These are phyloP conservation scores for Muscina levida DNA, from an alignment of 2,888 invertebrate species.

Conservation along the genomic window DNA sequence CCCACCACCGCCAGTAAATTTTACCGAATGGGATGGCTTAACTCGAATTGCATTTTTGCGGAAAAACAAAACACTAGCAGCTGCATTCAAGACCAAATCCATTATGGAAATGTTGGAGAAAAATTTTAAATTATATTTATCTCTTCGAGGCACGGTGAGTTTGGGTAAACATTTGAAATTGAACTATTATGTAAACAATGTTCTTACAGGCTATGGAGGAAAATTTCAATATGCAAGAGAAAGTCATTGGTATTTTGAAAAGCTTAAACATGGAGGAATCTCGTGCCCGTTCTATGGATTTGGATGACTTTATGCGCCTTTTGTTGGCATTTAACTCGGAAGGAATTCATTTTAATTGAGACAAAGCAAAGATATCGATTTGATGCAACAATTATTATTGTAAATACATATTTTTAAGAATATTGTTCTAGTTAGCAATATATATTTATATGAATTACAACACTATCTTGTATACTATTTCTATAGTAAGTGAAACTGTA, in stretches of 20 bases:
- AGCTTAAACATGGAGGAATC: slow-evolving; percentile 86
- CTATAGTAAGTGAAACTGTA: too few species aligned
- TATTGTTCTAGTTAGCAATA: background rate
- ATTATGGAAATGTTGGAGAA: slow-evolving; percentile 92
- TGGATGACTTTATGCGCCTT: slow-evolving; percentile 95
- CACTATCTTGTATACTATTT: too few species aligned
- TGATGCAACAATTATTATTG: background rate
- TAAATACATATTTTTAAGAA: background rate
- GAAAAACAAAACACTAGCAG: slow-evolving; percentile 97
- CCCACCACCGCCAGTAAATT: slow-evolving; percentile 97
- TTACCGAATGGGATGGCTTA: slow-evolving; percentile 98
- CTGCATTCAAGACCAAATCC: slow-evolving; percentile 92
- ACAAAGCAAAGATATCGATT: too few species aligned
- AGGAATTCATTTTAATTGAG: slow-evolving; percentile 91
- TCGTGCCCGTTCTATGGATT: slow-evolving; percentile 96
- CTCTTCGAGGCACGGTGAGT: slow-evolving; percentile 89
- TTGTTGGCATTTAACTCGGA: slow-evolving; percentile 93
- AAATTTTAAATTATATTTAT: slow-evolving; percentile 94
- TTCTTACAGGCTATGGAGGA: slow-evolving; percentile 85
- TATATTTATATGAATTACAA: too few species aligned
- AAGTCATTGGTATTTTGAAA: slow-evolving; percentile 87
- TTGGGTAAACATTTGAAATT: slow-evolving; percentile 4
- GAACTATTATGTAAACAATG: slow-evolving; percentile 55
- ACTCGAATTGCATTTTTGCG: slow-evolving; percentile 96
- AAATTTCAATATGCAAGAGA: slow-evolving; percentile 90